Conservation (phyloP, 2,888 invertebrate genomes). For the Pegoplata infirma region DNA sequence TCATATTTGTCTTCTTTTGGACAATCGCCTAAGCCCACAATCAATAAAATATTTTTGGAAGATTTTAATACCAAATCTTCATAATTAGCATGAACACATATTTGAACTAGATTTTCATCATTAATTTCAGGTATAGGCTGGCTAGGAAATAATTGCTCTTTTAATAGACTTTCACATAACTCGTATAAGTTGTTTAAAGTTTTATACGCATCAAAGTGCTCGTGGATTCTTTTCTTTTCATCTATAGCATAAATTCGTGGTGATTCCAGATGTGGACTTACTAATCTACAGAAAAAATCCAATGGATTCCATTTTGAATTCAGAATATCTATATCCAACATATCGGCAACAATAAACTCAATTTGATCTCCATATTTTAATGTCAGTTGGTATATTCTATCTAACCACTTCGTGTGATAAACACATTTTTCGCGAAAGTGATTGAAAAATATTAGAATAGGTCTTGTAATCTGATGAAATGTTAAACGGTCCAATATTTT, state of each 20-base stretch:
- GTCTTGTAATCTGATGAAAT: conserved; percentile 10
- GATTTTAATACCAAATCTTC: conserved; percentile 60
- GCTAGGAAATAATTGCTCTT: conserved; percentile 42
- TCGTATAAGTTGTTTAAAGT: conserved; percentile 26
- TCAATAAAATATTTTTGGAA: conserved; percentile 54
- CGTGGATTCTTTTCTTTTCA: conserved; percentile 22
- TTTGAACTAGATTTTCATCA: conserved; percentile 28
- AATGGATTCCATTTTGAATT: conserved; percentile 29
- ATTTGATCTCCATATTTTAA: conserved; percentile 37
- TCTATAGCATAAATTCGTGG: conserved; percentile 21
- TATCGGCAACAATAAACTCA: conserved; percentile 47
- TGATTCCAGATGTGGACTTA: conserved; percentile 17
- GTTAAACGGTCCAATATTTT: conserved; percentile 27
- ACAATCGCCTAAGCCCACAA: conserved; percentile 4
- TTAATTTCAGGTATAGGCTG: conserved; percentile 3
- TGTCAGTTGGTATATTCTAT: conserved; percentile 14
- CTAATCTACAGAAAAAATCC: conserved; percentile 21
- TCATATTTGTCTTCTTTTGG: neutral
- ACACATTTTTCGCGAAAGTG: too few relatives aligned
- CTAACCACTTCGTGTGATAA: conserved; percentile 36
- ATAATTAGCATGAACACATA: conserved; percentile 53
- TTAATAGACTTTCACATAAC: conserved; percentile 58
- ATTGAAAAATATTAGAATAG: too few relatives aligned
- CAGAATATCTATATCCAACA: conserved; percentile 38
- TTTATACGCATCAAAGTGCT: conserved; percentile 17